Base-by-base conservation (phyloP, 2,888 invertebrate species). In the Drosophila atroscutellata region DNA sequence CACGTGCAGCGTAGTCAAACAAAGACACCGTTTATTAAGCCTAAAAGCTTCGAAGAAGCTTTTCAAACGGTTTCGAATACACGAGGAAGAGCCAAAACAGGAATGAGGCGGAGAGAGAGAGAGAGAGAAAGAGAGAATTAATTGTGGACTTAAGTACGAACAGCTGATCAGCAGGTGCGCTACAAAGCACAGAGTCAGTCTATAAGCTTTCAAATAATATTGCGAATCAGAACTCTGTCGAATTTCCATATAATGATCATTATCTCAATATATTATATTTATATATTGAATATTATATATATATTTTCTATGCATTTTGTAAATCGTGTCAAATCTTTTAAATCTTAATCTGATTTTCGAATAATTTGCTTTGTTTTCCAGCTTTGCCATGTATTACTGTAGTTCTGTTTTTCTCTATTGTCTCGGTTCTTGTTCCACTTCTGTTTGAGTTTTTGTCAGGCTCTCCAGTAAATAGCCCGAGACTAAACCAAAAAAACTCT, bases 401-500 rank as follows among this genome's bases (percentile, higher is more conserved):
- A 15, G 15, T 24, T 45, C 13, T 24, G 26, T 26, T n/a, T 45
- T 49, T n/a, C 20, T 36, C n/a, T 28, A 3, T 54, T 26, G 18
- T 11, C 18, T 37, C 9, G 28, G 2, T 15, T 57, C 13, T 36
- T 50, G 26, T n/a, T 34, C 34, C 15, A 20, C 13, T 28, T 52
- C 8, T 34, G 6, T 63, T 54, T 37, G 36, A 37, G 36, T 24
- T 52, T 45, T 37, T 34, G 20, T 55, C 13, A 20, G 37, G 37
- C 9, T 49, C n/a, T 49, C 32, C 13, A n/a, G 32, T 37, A 36
- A 34, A 13, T 28, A 56, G 63, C 20, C 47, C 49, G 54, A 66
- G 66, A 74, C 56, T 76, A 87, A 80, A 86, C 72, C 75, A 76
- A 81, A 77, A 77, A 87, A 74, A 81, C 89, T 86, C 88, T 83